A percentile compares a stretch with the other conserved stretches of the same genome.
Evolutionary conservation across 1,140 invertebrate species (phyloP).

Genomic region (Solenopsis invicta): DNA sequence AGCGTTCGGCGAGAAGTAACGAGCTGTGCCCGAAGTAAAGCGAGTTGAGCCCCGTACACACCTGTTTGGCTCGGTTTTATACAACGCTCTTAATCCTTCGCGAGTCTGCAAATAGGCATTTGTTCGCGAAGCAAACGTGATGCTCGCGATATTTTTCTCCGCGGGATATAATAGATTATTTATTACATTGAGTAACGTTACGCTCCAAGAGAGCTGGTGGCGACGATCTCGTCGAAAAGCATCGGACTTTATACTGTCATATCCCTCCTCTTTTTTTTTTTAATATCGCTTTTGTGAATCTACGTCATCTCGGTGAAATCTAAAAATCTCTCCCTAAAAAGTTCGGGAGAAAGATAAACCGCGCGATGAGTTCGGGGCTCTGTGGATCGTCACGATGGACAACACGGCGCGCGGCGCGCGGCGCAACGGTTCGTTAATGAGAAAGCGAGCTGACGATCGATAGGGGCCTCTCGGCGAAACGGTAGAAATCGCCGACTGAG

Average conservation of each 20-base stretch:
- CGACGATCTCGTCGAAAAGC: not conserved
- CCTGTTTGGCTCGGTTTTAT: slow-evolving; percentile 4
- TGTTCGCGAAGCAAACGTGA: not conserved
- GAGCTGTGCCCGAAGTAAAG: slow-evolving; percentile 33
- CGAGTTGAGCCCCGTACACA: not conserved
- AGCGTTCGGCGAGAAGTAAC: slow-evolving; percentile 31
- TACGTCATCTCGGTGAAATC: not conserved
- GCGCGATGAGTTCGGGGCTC: not conserved
- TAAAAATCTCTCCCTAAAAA: too few species aligned
- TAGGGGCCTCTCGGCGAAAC: slow-evolving; percentile 35
- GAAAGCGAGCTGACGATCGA: slow-evolving; percentile 58
- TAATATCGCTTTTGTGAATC: not conserved
- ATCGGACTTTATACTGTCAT: not conserved
- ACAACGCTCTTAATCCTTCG: slow-evolving; percentile 7
- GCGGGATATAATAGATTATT: not conserved
- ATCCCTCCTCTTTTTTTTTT: not conserved
- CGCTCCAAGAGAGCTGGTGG: not conserved
- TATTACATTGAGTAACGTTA: not conserved
- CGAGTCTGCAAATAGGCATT: not conserved
- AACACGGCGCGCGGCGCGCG: too few species aligned
- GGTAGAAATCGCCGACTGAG: not conserved
- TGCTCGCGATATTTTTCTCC: not conserved
- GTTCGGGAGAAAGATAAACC: not conserved
- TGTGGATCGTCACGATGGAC: slow-evolving; percentile 1
- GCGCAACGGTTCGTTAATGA: slow-evolving; percentile 48